These are phyloP conservation scores for Hormaphis cornu DNA, from an alignment of 1,140 invertebrate species.

Conservation along the genomic window DNA sequence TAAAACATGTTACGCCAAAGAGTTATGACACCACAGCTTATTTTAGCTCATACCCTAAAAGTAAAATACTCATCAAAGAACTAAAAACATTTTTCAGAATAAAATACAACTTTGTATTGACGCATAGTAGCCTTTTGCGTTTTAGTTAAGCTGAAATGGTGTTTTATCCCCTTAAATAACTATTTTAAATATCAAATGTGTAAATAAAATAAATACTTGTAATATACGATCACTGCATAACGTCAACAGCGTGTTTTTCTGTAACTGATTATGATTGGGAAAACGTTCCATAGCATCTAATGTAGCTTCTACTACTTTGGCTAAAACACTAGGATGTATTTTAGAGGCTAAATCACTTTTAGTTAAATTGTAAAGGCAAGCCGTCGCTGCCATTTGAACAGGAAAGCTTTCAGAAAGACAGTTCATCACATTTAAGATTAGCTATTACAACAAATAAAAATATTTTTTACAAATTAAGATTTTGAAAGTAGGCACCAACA, in stretches of 20 bases:
- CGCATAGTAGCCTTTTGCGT: too few relatives aligned
- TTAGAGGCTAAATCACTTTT: conserved; percentile 47
- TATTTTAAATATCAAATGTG: background rate
- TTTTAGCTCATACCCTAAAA: too few relatives aligned
- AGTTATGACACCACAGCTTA: too few relatives aligned
- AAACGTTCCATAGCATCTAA: conserved; percentile 63
- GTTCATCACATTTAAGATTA: conserved; percentile 62
- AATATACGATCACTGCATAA: conserved; percentile 70
- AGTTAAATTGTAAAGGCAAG: conserved; percentile 71
- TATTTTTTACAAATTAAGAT: background rate
- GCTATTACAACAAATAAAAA: conserved; percentile 42
- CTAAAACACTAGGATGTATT: conserved; percentile 58
- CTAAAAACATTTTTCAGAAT: too few relatives aligned
- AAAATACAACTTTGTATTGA: too few relatives aligned
- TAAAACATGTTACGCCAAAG: too few relatives aligned
- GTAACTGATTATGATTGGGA: conserved; percentile 59
- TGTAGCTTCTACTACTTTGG: conserved; percentile 58
- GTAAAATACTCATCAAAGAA: too few relatives aligned
- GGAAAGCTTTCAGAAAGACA: conserved; percentile 54
- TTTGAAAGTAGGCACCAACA: too few relatives aligned
- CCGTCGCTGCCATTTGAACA: conserved; percentile 72
- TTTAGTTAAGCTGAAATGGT: too few relatives aligned
- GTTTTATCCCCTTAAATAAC: background rate
- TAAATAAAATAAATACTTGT: conserved; percentile 42
- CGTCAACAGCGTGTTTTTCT: conserved; percentile 68